phyloP scores from a whole-genome alignment of 1,140 invertebrate genomes.

The Thaumatotibia leucotreta region DNA sequence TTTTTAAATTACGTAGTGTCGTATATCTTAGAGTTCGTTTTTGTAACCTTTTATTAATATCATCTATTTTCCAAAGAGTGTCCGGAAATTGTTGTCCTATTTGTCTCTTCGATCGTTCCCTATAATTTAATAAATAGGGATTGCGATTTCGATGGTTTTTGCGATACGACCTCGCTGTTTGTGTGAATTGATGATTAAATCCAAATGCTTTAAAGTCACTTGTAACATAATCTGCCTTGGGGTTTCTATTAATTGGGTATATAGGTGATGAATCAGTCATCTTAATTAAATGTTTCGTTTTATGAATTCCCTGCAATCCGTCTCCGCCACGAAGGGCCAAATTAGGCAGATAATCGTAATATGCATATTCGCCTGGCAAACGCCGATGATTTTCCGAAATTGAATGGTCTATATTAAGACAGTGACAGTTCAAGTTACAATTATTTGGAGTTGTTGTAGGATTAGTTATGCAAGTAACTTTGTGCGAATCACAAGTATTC shows the following conservation, averaged over 20 bases:
- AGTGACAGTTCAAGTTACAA: constrained; percentile 37
- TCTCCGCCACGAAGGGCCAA: neutral
- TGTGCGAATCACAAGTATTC: constrained; percentile 34
- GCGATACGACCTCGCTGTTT: neutral
- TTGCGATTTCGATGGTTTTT: neutral
- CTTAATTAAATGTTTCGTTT: neutral
- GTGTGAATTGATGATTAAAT: neutral
- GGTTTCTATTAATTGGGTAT: neutral
- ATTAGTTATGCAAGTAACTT: constrained; percentile 17
- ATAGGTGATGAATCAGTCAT: neutral
- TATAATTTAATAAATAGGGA: constrained; percentile 24
- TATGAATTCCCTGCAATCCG: neutral
- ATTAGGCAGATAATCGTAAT: neutral
- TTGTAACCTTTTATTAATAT: constrained; percentile 29
- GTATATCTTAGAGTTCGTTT: constrained; percentile 51
- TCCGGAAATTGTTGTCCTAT: constrained; percentile 28
- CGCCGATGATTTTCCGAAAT: neutral
- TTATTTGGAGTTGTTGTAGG: constrained; percentile 20
- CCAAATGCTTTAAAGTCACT: too few relatives aligned
- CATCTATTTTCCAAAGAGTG: constrained; percentile 58
- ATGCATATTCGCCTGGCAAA: neutral
- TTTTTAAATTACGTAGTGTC: constrained; percentile 40
- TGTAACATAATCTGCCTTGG: neutral
- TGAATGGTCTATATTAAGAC: constrained; percentile 17
- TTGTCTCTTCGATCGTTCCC: constrained; percentile 38